These are phyloP conservation scores for Norana najaformis DNA, from an alignment of 2,888 invertebrate genomes.

Conservation along the genomic window DNA sequence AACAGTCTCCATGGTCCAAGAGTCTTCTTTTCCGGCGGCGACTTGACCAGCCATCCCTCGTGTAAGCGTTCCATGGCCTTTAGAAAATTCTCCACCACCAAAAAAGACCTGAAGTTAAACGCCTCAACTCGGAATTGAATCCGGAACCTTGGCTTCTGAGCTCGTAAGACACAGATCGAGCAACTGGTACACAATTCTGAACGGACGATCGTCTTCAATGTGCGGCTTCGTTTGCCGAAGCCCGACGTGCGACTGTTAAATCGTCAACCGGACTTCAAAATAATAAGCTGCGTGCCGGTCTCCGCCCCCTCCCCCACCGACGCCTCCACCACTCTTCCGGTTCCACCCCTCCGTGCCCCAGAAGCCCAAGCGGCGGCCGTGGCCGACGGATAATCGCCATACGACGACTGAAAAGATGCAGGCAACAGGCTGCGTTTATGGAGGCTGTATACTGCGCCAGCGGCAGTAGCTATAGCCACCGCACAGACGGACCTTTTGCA, in stretches of 20 bases:
- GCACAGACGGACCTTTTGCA: constrained; percentile 25
- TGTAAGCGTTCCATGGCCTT: constrained; percentile 10
- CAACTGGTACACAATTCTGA: not conserved
- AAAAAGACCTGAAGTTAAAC: not conserved
- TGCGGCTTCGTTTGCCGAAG: not conserved
- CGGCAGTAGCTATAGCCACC: constrained; percentile 17
- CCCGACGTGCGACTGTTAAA: not conserved
- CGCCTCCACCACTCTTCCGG: not conserved
- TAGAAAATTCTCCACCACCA: not conserved
- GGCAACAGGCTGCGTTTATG: not conserved
- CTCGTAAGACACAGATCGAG: not conserved
- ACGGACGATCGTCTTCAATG: not conserved
- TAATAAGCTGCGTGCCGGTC: not conserved
- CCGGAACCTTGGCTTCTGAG: too few relatives aligned
- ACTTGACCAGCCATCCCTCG: constrained; percentile 30
- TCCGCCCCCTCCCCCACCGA: not conserved
- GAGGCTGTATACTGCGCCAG: not conserved
- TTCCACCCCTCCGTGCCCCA: not conserved
- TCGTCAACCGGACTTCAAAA: not conserved
- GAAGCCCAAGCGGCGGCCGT: not conserved
- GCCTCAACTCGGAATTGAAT: not conserved
- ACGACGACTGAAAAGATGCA: not conserved
- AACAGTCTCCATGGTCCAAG: constrained; percentile 27
- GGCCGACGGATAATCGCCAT: not conserved
- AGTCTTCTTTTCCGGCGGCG: constrained; percentile 31